phyloP scores from a whole-genome alignment of 2,888 invertebrate species.

The Agrochola lychnidis region DNA sequence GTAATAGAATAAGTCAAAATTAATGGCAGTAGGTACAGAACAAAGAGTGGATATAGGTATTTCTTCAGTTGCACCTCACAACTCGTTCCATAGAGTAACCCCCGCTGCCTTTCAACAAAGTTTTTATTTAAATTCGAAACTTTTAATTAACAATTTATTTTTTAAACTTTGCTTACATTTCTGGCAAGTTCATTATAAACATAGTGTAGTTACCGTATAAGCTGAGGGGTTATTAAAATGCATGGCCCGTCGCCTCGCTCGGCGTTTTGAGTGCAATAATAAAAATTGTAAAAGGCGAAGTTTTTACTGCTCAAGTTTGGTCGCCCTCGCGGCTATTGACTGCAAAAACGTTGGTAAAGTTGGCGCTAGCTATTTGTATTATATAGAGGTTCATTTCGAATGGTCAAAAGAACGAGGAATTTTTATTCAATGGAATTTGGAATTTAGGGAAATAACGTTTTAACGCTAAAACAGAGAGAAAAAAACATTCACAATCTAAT shows the following conservation, averaged over 20 bases:
- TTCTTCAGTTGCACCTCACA: not conserved
- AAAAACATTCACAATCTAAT: not conserved
- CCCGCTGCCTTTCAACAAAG: not conserved
- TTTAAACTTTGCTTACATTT: conserved; percentile 2
- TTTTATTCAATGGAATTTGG: conserved; percentile 3
- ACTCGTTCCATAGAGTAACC: not conserved
- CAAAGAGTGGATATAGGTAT: not conserved
- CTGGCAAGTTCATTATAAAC: conserved; percentile 20
- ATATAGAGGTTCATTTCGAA: conserved; percentile 13
- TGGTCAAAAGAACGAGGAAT: conserved; percentile 13
- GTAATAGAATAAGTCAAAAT: not conserved
- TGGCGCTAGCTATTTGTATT: conserved; percentile 17
- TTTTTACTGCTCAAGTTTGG: conserved; percentile 50
- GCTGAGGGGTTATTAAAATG: conserved; percentile 46
- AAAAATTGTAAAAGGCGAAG: conserved; percentile 45
- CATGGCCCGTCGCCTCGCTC: conserved; percentile 38
- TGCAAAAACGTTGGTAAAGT: conserved; percentile 34
- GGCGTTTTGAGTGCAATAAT: conserved; percentile 50
- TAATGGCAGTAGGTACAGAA: not conserved
- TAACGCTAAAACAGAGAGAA: not conserved
- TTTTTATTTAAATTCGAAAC: not conserved
- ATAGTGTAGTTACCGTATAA: conserved; percentile 16
- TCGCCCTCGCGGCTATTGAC: conserved; percentile 41
- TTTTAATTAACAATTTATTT: conserved; percentile 2
- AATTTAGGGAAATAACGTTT: not conserved